Conservation (phyloP, 2,797 vertebrate species). For the Sciaenops ocellatus region DNA sequence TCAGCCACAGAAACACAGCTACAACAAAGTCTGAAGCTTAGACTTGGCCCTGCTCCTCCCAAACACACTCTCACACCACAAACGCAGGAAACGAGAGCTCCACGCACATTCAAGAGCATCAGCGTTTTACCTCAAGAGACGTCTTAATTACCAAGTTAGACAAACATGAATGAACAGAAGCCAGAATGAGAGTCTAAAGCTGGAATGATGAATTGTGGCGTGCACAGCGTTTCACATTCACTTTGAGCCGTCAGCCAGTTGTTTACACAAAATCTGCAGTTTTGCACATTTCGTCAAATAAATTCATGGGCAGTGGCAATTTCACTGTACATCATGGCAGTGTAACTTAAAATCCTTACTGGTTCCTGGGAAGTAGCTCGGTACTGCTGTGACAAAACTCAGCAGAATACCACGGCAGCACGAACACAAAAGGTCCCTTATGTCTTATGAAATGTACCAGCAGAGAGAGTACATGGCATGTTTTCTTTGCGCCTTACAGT, state of each 20-base stretch:
- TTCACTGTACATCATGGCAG: constrained; percentile 26
- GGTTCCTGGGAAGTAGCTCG: constrained; percentile 28
- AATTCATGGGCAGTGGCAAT: constrained; percentile 20
- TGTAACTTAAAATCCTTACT: constrained; percentile 30
- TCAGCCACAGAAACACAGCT: constrained; percentile 30
- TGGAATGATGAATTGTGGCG: background rate
- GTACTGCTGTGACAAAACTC: constrained; percentile 14
- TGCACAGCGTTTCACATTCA: constrained; percentile 15
- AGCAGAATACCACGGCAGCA: constrained; percentile 7
- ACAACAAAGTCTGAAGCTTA: constrained; percentile 16
- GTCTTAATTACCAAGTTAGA: constrained; percentile 20
- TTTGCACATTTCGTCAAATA: constrained; percentile 39
- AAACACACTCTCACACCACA: constrained; percentile 21
- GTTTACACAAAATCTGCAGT: constrained; percentile 13
- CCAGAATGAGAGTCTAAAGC: constrained; percentile 5
- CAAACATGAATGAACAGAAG: constrained; percentile 14
- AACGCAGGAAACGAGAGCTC: constrained; percentile 31
- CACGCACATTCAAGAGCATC: constrained; percentile 8
- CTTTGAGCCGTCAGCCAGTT: background rate
- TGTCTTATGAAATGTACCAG: constrained; percentile 22
- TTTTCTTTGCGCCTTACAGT: constrained; percentile 24
- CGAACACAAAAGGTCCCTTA: constrained; percentile 32
- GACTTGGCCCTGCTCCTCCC: constrained; percentile 21
- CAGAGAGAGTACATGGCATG: background rate
- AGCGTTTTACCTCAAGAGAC: constrained; percentile 11